Base-by-base conservation (phyloP, 2,888 invertebrate genomes). In the Parnassius mnemosyne region DNA sequence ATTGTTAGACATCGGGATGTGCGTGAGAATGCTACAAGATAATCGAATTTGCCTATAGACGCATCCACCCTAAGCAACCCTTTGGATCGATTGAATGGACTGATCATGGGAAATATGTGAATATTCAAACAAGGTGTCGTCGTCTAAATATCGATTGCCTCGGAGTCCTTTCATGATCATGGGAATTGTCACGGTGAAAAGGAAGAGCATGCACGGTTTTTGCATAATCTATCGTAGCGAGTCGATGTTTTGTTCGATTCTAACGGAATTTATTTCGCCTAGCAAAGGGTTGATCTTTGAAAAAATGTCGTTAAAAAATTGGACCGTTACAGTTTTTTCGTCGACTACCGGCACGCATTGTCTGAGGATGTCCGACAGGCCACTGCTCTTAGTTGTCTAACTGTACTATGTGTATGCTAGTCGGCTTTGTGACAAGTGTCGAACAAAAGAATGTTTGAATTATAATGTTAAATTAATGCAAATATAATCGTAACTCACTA, bases 111-210 rank as follows among this genome's bases (percentile, higher is more conserved):
- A 90, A 90, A 77, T 78, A 85, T 80, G 83, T 83, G 87, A 82
- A 89, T 90, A 91, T 91, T 91, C 90, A 91, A 91, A 90, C 89
- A 91, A 90, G 91, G 89, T 91, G 90, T 90, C 91, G 90, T 91
- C 91, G 85, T 83, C 81, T 88, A 90, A 89, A 90, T 91, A 91
- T 91, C 91, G 91, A 91, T 91, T 87, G 90, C 83, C 84, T 85
- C 83, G 81, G 81, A 79, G 74, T 81, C 82, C 79, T 83, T 87
- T 84, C 79, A 78, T 68, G 81, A 79, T 81, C 89, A 81, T 90
- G 90, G 90, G 91, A 90, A 91, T 81, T 86, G 87, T 86, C 89
- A 85, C 81, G 78, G 71, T 87, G 83, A 86, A 89, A 84, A 88
- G 88, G 91, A 91, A 87, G 90, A 86, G 78, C 81, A 81, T 69